These are phyloP conservation scores for Buphagus erythrorhynchus DNA, from an alignment of 2,797 vertebrate genomes.

Conservation along the genomic window DNA sequence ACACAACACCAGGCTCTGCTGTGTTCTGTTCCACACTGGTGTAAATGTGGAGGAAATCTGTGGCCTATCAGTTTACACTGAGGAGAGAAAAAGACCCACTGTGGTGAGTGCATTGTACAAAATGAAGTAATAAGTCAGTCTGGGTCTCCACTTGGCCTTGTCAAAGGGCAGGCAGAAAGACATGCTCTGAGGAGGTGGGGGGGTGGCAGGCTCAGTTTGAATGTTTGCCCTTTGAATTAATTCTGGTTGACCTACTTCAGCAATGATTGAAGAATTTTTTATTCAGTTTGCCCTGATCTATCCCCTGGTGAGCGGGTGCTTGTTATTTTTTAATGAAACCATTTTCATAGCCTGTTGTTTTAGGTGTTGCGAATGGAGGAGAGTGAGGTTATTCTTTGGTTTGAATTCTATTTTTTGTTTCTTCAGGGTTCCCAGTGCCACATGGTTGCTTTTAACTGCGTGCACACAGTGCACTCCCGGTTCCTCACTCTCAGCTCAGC, in stretches of 20 bases:
- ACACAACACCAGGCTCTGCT: not conserved
- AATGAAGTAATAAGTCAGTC: slow-evolving; percentile 44
- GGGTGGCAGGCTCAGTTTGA: slow-evolving; percentile 59
- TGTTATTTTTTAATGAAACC: slow-evolving; percentile 84
- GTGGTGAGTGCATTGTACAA: not conserved
- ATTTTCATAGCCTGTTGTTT: slow-evolving; percentile 78
- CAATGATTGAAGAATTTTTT: slow-evolving; percentile 82
- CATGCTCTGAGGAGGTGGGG: not conserved
- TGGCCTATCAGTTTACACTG: not conserved
- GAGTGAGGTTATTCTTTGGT: slow-evolving; percentile 38
- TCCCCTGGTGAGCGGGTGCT: slow-evolving; percentile 76
- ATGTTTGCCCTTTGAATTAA: slow-evolving; percentile 93
- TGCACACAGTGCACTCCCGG: not conserved
- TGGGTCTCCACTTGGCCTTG: slow-evolving; percentile 27
- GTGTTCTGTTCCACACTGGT: not conserved
- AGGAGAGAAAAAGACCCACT: not conserved
- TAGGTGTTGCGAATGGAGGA: slow-evolving; percentile 59
- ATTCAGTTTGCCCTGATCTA: slow-evolving; percentile 72
- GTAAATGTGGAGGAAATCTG: not conserved
- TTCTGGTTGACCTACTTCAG: slow-evolving; percentile 94
- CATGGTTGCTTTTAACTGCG: not conserved
- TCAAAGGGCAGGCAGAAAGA: slow-evolving; percentile 54
- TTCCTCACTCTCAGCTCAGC: not conserved
- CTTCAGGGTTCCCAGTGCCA: not conserved
- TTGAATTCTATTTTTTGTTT: not conserved